phyloP scores from a whole-genome alignment of 2,113 vertebrate genomes.

The Paraplagusia blochii region DNA sequence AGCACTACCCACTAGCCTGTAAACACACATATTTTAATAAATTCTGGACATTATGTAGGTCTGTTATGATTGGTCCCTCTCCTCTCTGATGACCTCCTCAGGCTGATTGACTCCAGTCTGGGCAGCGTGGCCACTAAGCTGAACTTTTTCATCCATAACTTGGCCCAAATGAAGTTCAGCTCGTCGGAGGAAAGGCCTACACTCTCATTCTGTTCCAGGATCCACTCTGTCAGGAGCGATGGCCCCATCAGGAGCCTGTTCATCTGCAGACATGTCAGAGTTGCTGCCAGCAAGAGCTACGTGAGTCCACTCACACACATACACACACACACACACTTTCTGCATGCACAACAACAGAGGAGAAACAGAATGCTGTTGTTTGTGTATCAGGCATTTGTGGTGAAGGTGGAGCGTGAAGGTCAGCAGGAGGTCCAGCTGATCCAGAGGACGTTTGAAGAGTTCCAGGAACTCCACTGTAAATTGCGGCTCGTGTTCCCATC shows the following conservation, averaged over 20 bases:
- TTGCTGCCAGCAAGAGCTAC: slow-evolving; percentile 85
- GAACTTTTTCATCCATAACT: slow-evolving; percentile 99
- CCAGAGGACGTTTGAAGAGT: slow-evolving; percentile 94
- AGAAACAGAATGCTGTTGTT: neutral
- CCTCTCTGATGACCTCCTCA: slow-evolving; percentile 37
- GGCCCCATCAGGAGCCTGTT: slow-evolving; percentile 84
- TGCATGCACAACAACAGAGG: too few relatives aligned
- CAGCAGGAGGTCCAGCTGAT: slow-evolving; percentile 78
- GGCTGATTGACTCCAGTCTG: slow-evolving; percentile 95
- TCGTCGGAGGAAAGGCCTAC: slow-evolving; percentile 82
- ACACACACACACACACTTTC: too few relatives aligned
- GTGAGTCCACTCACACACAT: slow-evolving; percentile 71
- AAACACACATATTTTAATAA: too few relatives aligned
- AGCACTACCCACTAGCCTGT: too few relatives aligned
- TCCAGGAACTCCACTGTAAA: slow-evolving; percentile 93
- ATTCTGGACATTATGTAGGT: too few relatives aligned
- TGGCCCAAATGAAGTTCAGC: slow-evolving; percentile 96
- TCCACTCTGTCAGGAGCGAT: slow-evolving; percentile 79
- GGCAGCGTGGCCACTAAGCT: slow-evolving; percentile 98
- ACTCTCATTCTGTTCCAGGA: slow-evolving; percentile 86
- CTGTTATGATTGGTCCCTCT: neutral
- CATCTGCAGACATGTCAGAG: slow-evolving; percentile 84
- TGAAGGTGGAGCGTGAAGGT: slow-evolving; percentile 88
- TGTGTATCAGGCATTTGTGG: slow-evolving; percentile 81
- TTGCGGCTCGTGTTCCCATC: slow-evolving; percentile 91